phyloP scores from a whole-genome alignment of 2,797 vertebrate species.

The Champsocephalus esox region DNA sequence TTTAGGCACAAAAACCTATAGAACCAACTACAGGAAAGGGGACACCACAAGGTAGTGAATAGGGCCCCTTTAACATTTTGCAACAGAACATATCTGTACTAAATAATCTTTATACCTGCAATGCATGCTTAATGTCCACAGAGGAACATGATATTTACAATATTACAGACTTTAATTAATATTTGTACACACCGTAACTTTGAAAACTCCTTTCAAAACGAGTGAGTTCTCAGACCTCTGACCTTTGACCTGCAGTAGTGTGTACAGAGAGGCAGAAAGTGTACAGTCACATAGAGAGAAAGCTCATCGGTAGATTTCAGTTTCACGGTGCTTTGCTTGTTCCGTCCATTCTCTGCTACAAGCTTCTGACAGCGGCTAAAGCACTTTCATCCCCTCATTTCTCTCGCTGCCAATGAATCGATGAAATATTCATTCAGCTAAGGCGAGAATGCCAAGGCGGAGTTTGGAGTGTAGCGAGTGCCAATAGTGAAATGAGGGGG shows the following conservation, averaged over 20 bases:
- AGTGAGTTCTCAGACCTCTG: slow-evolving; percentile 18
- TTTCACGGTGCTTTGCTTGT: slow-evolving; percentile 12
- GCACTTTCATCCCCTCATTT: slow-evolving; percentile 38
- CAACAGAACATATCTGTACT: not conserved
- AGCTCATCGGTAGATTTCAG: slow-evolving; percentile 40
- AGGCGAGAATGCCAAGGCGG: slow-evolving; percentile 44
- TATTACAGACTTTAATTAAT: not conserved
- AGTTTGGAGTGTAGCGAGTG: slow-evolving; percentile 45
- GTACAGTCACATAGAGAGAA: slow-evolving; percentile 64
- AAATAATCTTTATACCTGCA: not conserved
- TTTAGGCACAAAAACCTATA: too few relatives aligned
- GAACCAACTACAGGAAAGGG: too few relatives aligned
- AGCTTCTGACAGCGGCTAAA: slow-evolving; percentile 46
- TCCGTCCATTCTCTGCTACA: slow-evolving; percentile 40
- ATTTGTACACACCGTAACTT: not conserved
- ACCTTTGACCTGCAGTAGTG: slow-evolving; percentile 14
- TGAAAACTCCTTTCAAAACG: not conserved
- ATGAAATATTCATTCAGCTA: slow-evolving; percentile 65
- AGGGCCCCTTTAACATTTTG: too few relatives aligned
- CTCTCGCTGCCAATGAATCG: slow-evolving; percentile 39
- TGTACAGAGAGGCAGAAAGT: slow-evolving; percentile 59
- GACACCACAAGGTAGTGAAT: too few relatives aligned
- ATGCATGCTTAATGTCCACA: not conserved
- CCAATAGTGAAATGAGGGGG: slow-evolving; percentile 44
- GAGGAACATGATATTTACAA: not conserved